A percentile compares a stretch with the other conserved stretches of the same genome.
phyloP scores from a whole-genome alignment of 1,140 invertebrate genomes.

The Physella acuta region DNA sequence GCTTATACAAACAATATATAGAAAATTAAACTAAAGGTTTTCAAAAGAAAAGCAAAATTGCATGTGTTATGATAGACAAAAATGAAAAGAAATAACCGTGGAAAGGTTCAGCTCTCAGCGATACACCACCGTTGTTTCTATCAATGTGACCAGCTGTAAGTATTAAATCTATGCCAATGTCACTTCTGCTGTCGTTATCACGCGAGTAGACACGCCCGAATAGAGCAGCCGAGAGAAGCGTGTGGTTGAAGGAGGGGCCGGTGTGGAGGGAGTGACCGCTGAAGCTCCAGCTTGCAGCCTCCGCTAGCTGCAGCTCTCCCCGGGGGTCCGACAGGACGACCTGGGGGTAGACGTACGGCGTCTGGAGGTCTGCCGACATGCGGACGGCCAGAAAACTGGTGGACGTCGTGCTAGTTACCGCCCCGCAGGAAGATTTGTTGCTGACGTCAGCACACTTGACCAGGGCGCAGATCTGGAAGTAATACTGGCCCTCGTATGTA shows the following conservation, averaged over 20 bases:
- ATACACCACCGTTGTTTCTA: no score
- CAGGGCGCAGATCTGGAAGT: conserved; percentile 49
- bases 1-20: no score
- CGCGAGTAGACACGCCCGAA: conserved; percentile 36
- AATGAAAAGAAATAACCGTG: no score
- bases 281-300: conserved; percentile 25
- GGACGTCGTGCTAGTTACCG: conserved; percentile 21
- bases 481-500: conserved; percentile 41
- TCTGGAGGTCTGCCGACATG: conserved; percentile 38
- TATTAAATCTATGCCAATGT: no score
- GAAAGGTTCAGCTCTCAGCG: no score
- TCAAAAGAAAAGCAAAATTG: no score
- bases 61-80: no score
- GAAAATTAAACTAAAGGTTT: no score
- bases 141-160: no score
- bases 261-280: conserved; percentile 11
- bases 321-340: conserved; percentile 31
- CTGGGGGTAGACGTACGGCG: conserved; percentile 45
- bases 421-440: conserved; percentile 33
- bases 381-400: conserved; percentile 34
- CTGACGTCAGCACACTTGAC: conserved; percentile 38
- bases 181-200: conserved; percentile 26
- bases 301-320: conserved; percentile 15
- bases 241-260: neutral
- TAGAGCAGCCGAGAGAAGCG: conserved; percentile 34